Base-by-base conservation (phyloP, 2,797 vertebrate genomes). In the Argyrosomus regius region DNA sequence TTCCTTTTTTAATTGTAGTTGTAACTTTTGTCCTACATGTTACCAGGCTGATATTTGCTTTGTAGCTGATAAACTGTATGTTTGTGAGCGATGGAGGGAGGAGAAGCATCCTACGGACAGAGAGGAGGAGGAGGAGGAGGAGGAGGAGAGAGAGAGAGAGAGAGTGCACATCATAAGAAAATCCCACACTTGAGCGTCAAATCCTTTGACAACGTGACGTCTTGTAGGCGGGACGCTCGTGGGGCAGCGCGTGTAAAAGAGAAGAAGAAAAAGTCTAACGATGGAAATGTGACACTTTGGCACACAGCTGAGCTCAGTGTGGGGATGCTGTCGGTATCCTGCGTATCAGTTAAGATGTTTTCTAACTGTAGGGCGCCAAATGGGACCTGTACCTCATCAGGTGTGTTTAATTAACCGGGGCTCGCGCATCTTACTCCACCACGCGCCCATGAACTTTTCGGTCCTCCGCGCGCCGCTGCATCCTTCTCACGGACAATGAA, bases 401-500 rank as follows among this genome's bases (percentile, higher is more conserved):
- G 46, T 9, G 78, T 6, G 61, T 60, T 43, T 43, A 53, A 52
- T 9, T 48, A 75, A 39, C 57, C 49, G 54, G 50, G 31, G 41
- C 31, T 63, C 70, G 72, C 1, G 80, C 78, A 24, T 14, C 49
- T 41, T 9, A 0, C 66, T 74, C 59, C 61, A 14, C 56, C 18
- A n/a, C 0, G 80, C 84, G 39, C 71, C 62, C 75, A 81, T 86
- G 85, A 89, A 86, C 85, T 80, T 83, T 46, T 56, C 46, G 49
- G 70, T 49, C 35, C 20, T 17, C 5, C 71, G 17, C 54, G 80
- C 62, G 76, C 76, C n/a, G 58, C 65, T 31, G 31, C 77, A 13
- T 22, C 59, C 64, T 49, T 22, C 67, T 64, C 76, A 11, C 65
- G 75, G 91, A 96, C 94, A 61, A 97, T 97, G 96, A 96, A 95